A percentile compares a stretch with the other conserved stretches of the same genome.
phyloP scores from a whole-genome alignment of 1,140 invertebrate species.

The Drosophila bocqueti region DNA sequence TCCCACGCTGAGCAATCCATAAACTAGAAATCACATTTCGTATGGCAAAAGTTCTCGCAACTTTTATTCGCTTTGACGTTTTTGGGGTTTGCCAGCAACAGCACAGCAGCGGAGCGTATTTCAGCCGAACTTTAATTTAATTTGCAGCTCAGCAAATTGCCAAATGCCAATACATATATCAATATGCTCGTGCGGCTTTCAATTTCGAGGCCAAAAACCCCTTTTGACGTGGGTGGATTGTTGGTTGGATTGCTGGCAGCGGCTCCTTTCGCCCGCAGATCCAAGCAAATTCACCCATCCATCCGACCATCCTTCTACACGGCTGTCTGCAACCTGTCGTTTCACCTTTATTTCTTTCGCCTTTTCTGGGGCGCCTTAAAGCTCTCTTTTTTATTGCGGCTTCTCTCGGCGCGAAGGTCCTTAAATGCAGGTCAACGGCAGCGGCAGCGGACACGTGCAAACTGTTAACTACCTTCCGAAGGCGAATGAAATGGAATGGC shows the following conservation, averaged over 20 bases:
- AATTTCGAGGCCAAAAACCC: slow-evolving; percentile 39
- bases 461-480: slow-evolving; percentile 44
- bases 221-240: slow-evolving; percentile 28
- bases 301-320: slow-evolving; percentile 19
- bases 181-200: slow-evolving; percentile 26
- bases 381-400: slow-evolving; percentile 36
- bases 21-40: slow-evolving; percentile 26
- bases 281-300: slow-evolving; percentile 17
- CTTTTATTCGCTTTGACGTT: slow-evolving; percentile 43
- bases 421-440: slow-evolving; percentile 56
- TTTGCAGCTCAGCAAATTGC: slow-evolving; percentile 43
- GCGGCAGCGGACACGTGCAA: slow-evolving; percentile 45
- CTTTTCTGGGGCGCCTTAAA: slow-evolving; percentile 23
- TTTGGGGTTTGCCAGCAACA: slow-evolving; percentile 13
- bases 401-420: slow-evolving; percentile 13
- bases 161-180: slow-evolving; percentile 51
- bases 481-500: slow-evolving; percentile 22
- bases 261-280: slow-evolving; percentile 26
- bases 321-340: slow-evolving; percentile 53
- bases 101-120: slow-evolving; percentile 4
- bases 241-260: slow-evolving; percentile 1
- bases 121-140: slow-evolving; percentile 43
- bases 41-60: slow-evolving; percentile 12
- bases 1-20: neutral
- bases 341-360: slow-evolving; percentile 41